Evolutionary conservation across 2,113 vertebrate genomes (phyloP), one percentile per base, ranked within the genome.

Genomic region (Myxocyprinus asiaticus): DNA sequence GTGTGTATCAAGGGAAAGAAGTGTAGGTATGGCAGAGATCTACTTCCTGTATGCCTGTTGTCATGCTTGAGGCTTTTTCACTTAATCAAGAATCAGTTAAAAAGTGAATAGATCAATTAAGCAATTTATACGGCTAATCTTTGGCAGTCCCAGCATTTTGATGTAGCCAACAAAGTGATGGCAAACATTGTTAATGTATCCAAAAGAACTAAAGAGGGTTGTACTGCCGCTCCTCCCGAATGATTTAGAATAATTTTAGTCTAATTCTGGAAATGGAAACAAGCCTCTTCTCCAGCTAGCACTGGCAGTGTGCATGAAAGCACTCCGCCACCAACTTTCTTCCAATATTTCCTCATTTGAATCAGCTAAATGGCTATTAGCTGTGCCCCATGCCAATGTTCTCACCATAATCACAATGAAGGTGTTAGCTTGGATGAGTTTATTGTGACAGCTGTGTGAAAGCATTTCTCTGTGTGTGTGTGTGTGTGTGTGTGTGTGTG

Each of bases 81-180:
- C 71, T 76, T 89, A 87, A 90, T 91, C 88, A 90, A 88, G 86
- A 79, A 81, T 87, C 86, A 86, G 86, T 90, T 90, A 87, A 90
- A 90, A 88, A 79, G 86, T 87, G 87, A 91, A 91, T 88, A 86
- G 90, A 92, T 93, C 92, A 93, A 92, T 92, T 93, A 92, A 87
- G 81, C 87, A 89, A 90, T 92, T 91, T 91, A 87, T 91, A 83
- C 81, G 65, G 81, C 88, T 90, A 88, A 91, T 89, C 87, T 86
- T 84, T 90, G 90, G 90, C 89, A 87, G 82, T 80, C 83, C 82
- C 73, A 77, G 76, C 82, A 85, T 88, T 88, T 84, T 85, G 85
- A 91, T 85, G 82, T 79, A 76, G 86, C 89, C 91, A 91, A 88
- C 87, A 91, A 89, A 92, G 89, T 83, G 77, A 86, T 83, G 85